Evolutionary conservation across 2,888 invertebrate genomes (phyloP), one percentile per base, ranked within the genome.

Genomic region (Julus scandinavius): DNA sequence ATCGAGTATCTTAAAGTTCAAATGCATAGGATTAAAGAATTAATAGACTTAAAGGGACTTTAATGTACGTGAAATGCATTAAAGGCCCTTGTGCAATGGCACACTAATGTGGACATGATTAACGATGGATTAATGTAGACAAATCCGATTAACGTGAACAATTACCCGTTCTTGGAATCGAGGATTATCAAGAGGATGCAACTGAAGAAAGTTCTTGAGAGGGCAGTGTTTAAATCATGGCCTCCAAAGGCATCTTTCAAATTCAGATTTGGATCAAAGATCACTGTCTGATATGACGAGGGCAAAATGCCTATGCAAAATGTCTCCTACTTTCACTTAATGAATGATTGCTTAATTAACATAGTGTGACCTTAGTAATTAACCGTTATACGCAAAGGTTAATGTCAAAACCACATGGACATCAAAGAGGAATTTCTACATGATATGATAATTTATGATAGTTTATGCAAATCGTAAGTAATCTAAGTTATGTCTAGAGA

Each of bases 71-170:
- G 2, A n/a, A n/a, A 58, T n/a, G 58, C 58, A 58, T 58, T 58
- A 17, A 58, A 0, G 58, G 17, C 58, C 5, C 13, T 15, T 2
- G 15, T 54, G 54, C 13, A 2, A 54, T 9, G 54, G 13, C 54
- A 54, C 54, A 15, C 58, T 17, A n/a, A 58, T 1, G n/a, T 6
- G 58, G 58, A n/a, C 58, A 58, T 58, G 58, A 58, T n/a, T 58
- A 58, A 58, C 58, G 58, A 6, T n/a, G 58, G 58, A 58, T 58
- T 58, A 58, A n/a, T 9, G n/a, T 58, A n/a, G 58, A 58, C 58
- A 58, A 58, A 58, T 58, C 58, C 58, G 58, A 58, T 58, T 58
- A 58, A 58, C n/a, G 58, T n/a, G n/a, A 58, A 58, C 58, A 58
- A 58, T 58, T 58, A 58, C 58, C 58, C n/a, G n/a, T 58, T 58